Evolutionary conservation across 2,888 invertebrate genomes (phyloP), one percentile per base, ranked within the genome.

Genomic region (Pseudanteris insignis): DNA sequence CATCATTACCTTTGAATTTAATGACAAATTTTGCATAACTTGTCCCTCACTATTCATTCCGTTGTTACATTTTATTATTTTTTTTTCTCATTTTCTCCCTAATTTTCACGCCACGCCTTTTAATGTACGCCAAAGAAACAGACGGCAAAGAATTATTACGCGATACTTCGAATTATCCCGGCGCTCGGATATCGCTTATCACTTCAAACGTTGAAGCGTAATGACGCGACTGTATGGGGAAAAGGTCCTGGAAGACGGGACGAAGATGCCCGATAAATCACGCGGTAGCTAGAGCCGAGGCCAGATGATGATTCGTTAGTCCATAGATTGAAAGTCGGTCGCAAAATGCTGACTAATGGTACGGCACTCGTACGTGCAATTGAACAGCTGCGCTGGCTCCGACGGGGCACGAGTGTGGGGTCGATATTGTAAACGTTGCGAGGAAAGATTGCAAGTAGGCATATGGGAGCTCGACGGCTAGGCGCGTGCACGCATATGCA

Each of bases 371-470:
- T 63, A 63, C 66, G 69, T 65, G 65, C 65, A 71, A 68, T 66
- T 61, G 67, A 72, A 70, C 76, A 77, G 76, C 75, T 77, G 75
- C 70, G 71, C 70, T 73, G 71, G 67, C 67, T 68, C 61, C 60
- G 62, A 63, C 33, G 44, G 36, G 36, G 43, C 44, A 54, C 62
- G 47, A 54, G 61, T 40, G 54, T 47, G 34, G 48, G 60, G 63
- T 54, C 34, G 69, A 68, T 70, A 73, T 71, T 73, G 71, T 75
- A 74, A 74, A 71, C 70, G 73, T 63, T 65, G 63, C 68, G 68
- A 66, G 62, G 61, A 66, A 59, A 65, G 66, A 64, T 50, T 60
- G 68, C 67, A 68, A 59, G 66, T 66, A 70, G 69, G n/a, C 73
- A 72, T 73, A 74, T 72, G 74, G 71, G 67, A 66, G 67, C 61